Evolutionary conservation across 2,797 vertebrate species (phyloP), one percentile per base, ranked within the genome.

Genomic region (Euphonia xanthogaster): DNA sequence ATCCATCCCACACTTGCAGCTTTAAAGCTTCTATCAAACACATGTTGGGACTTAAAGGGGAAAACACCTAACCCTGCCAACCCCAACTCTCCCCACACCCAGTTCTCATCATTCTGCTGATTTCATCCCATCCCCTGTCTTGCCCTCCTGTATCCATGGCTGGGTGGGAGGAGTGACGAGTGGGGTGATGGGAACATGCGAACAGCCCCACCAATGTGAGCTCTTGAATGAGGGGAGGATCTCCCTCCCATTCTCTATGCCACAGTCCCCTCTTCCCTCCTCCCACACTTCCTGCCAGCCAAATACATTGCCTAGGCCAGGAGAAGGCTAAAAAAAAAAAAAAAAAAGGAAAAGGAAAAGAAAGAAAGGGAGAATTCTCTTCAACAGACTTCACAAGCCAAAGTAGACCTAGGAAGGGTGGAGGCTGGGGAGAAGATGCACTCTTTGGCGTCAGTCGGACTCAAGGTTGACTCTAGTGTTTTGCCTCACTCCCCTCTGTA

Each of bases 1-100:
- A 0, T 42, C 40, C 2, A 33, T 25, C 77, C 44, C 0, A 1
- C 0, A 0, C 51, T 63, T 3, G 1, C 83, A 81, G 42, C 45
- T 63, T 84, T n/a, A 58, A 65, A 68, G 67, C 45, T 61, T 50
- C 24, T 61, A 61, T 45, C 3, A 4, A 81, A 77, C 25, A 20
- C n/a, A 65, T 6, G 4, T 35, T 82, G 71, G n/a, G 47, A 68
- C n/a, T 57, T 33, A 50, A 40, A 61, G 22, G 24, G 40, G 5
- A 57, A 55, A 53, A 74, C 22, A 14, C 1, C 5, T 14, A 12
- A 51, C 2, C 7, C 6, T 20, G 9, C 2, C 4, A 7, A 19
- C 6, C 14, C 7, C 18, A 75, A 19, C 28, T 51, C 53, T 63
- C 71, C 42, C 62, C 30, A 50, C 61, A 23, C 11, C 6, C 42